phyloP scores from a whole-genome alignment of 2,113 vertebrate genomes.

The Oncorhynchus kisutch region DNA sequence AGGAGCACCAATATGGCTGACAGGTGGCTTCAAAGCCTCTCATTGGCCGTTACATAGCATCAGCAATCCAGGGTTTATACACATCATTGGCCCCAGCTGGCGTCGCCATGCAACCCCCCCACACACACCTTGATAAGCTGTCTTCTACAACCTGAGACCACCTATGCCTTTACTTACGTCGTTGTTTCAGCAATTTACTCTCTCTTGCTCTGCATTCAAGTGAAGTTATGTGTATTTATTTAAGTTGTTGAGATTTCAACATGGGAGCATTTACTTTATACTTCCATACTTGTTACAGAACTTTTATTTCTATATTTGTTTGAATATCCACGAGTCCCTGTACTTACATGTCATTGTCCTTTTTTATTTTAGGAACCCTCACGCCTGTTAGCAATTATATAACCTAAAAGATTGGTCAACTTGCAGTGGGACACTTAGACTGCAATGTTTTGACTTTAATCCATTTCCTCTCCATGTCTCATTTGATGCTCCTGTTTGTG shows the following conservation, averaged over 20 bases:
- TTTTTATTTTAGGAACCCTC: not conserved
- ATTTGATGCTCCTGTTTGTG: too few relatives aligned
- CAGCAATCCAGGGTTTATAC: too few relatives aligned
- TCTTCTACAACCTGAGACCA: constrained; percentile 9
- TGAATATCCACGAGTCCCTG: not conserved
- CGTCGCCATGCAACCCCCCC: not conserved
- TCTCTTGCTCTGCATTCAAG: not conserved
- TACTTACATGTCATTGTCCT: not conserved
- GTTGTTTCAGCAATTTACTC: not conserved
- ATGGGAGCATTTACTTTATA: constrained; percentile 6
- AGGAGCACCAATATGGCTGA: too few relatives aligned
- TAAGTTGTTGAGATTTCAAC: constrained; percentile 20
- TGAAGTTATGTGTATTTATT: constrained; percentile 48
- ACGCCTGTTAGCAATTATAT: not conserved
- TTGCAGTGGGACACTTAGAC: not conserved
- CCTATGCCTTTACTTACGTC: not conserved
- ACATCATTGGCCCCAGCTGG: not conserved
- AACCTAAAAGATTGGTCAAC: not conserved
- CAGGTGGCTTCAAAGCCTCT: too few relatives aligned
- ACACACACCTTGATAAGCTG: not conserved
- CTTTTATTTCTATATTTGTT: not conserved
- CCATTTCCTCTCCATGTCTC: not conserved
- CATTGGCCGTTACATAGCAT: too few relatives aligned
- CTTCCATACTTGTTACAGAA: constrained; percentile 3
- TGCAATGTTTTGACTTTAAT: too few relatives aligned